A percentile compares a stretch with the other conserved stretches of the same genome.
These are phyloP conservation scores for Tribolium freemani DNA, from an alignment of 2,888 invertebrate species.

Conservation along the genomic window DNA sequence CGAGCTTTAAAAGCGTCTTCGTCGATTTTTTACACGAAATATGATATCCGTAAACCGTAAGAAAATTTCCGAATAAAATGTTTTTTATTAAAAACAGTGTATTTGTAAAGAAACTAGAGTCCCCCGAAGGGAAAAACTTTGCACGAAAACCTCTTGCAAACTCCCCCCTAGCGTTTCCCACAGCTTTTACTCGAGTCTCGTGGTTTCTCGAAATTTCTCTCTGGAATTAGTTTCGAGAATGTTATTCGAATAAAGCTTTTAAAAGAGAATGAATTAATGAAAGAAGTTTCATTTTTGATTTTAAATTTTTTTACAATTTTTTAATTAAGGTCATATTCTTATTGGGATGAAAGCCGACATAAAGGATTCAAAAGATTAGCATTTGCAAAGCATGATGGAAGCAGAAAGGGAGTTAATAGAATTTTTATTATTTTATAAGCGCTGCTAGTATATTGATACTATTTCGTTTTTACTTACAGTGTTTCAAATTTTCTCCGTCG, in stretches of 20 bases:
- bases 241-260: constrained; percentile 23
- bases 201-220: constrained; percentile 27
- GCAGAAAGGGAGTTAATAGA: not conserved
- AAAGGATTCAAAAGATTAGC: not conserved
- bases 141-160: constrained; percentile 17
- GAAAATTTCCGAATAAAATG: constrained; percentile 13
- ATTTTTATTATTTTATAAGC: not conserved
- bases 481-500: too few species aligned
- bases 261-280: constrained; percentile 22
- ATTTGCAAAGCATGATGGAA: not conserved
- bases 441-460: too few species aligned
- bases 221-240: constrained; percentile 23
- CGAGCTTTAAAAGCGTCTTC: not conserved
- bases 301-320: not conserved
- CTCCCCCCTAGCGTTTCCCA: constrained; percentile 19
- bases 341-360: not conserved
- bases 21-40: not conserved
- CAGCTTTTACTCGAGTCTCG: constrained; percentile 25
- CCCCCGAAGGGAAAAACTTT: constrained; percentile 15
- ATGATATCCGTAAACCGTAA: not conserved
- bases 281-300: constrained; percentile 9
- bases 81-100: constrained; percentile 13
- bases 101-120: constrained; percentile 23
- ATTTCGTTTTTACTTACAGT: too few species aligned
- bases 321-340: not conserved